A percentile compares a stretch with the other conserved stretches of the same genome.
Conservation (phyloP, 2,888 invertebrate species). For the Agapostemon virescens region DNA sequence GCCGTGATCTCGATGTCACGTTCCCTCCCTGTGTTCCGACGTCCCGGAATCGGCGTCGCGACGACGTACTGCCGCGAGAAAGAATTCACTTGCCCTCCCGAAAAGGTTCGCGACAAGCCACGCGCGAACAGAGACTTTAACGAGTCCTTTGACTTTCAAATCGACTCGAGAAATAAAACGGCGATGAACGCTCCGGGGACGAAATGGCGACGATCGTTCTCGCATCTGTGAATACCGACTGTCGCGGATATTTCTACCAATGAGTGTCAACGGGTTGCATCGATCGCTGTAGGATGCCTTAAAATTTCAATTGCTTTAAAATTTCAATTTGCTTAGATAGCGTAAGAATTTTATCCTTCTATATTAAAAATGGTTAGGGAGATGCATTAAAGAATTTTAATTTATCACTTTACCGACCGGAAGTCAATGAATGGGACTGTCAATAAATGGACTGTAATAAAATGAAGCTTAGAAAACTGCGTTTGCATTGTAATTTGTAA, state of each 20-base stretch:
- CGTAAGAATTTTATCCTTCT: too few species aligned
- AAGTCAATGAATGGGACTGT: too few species aligned
- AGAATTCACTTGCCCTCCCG: neutral
- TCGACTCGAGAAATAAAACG: constrained; percentile 1
- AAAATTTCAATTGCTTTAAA: neutral
- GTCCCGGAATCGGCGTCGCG: constrained; percentile 36
- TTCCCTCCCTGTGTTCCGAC: constrained; percentile 32
- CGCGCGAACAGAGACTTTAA: constrained; percentile 17
- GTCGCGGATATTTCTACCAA: neutral
- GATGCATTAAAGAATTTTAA: too few species aligned
- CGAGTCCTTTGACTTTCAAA: constrained; percentile 19
- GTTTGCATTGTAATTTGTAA: too few species aligned
- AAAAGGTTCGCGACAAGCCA: neutral
- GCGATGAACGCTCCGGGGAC: neutral
- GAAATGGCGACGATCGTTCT: neutral
- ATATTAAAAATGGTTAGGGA: too few species aligned
- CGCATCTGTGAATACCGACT: neutral
- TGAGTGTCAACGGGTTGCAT: neutral
- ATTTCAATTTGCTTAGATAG: too few species aligned
- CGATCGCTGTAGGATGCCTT: neutral
- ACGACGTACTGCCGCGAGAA: constrained; percentile 4
- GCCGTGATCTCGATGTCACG: constrained; percentile 35
- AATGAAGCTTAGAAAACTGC: too few species aligned
- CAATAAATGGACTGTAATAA: too few species aligned
- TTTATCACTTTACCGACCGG: too few species aligned